Percentiles rank a stretch among this genome's conserved stretches.
These are phyloP conservation scores for Plestiodon gilberti DNA, from an alignment of 2,113 vertebrate species.

Conservation along the genomic window DNA sequence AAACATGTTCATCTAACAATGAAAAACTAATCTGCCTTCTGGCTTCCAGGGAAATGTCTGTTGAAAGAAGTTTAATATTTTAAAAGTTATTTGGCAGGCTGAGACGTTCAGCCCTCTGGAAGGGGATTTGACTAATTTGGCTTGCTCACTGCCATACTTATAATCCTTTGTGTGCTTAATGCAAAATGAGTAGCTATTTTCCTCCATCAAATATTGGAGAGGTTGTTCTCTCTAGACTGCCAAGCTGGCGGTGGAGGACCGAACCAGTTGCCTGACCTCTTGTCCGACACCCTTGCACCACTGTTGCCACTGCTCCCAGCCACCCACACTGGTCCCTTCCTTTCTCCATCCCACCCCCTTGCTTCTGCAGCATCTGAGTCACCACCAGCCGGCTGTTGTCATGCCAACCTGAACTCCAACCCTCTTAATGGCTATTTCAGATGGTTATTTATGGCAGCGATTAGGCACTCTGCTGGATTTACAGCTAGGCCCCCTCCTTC, in stretches of 20 bases:
- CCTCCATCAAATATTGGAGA: not conserved
- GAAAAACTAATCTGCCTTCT: not conserved
- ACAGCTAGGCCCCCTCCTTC: slow-evolving; percentile 17
- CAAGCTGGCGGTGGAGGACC: not conserved
- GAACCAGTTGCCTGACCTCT: not conserved
- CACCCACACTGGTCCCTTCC: not conserved
- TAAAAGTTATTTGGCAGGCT: not conserved
- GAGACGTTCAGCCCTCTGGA: not conserved
- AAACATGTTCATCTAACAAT: too few relatives aligned
- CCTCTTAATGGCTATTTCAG: slow-evolving; percentile 59
- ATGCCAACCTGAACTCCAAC: slow-evolving; percentile 50
- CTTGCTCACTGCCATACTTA: not conserved
- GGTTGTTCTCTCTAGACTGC: not conserved
- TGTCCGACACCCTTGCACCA: not conserved
- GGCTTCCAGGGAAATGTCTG: not conserved
- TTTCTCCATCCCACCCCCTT: not conserved
- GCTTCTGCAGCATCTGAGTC: not conserved
- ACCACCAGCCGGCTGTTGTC: slow-evolving; percentile 41
- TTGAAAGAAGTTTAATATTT: not conserved
- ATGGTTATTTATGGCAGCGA: slow-evolving; percentile 53
- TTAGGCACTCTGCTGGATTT: slow-evolving; percentile 48
- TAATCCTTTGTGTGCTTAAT: not conserved
- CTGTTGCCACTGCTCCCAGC: too few relatives aligned
- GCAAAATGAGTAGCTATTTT: not conserved
- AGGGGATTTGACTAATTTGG: not conserved